Evolutionary conservation across 2,113 vertebrate species (phyloP), one percentile per base, ranked within the genome.

Genomic region (Oostethus manadensis): DNA sequence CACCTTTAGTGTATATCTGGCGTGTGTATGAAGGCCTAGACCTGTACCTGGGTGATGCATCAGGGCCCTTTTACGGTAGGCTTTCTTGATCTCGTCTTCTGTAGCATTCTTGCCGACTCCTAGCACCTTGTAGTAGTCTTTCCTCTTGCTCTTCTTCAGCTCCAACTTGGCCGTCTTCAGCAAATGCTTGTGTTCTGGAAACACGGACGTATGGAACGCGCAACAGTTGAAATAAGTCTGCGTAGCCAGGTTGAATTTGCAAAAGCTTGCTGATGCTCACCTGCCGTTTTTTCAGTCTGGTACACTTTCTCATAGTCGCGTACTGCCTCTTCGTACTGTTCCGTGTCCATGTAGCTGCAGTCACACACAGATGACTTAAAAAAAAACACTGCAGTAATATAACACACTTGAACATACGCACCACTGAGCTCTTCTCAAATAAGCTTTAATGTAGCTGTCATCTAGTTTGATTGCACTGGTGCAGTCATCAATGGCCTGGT

Each of bases 121-220:
- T 0, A 98, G 89, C 64, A 98, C 94, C 84, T 97, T 98, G 74
- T 98, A 98, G 81, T 98, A 98, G 86, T 98, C 96, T 96, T 98
- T 98, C 83, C 96, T 85, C 76, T 98, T 96, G 85, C 96, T 98
- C 83, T 92, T 98, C 77, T 96, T 98, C 76, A 98, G 86, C 62
- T 96, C 93, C 86, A 98, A 78, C 78, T 98, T 94, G 51, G 96
- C 94, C 0, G 85, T 93, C 83, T 98, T 97, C 40, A 98, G 88
- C 9, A 96, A 88, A 33, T 94, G 93, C 60, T 97, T 98, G 89
- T 98, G 94, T 77, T 98, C 96, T 98, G 74, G 17, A 46, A 3
- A 42, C 3, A 29, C 10, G 8, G n/a, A 35, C 14, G 6, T 16
- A 50, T 14, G 22, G 9, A 10, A 4, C 20, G 38, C 15, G 13